Evolutionary conservation across 2,888 invertebrate species (phyloP).

Genomic region (Lypha dubia): DNA sequence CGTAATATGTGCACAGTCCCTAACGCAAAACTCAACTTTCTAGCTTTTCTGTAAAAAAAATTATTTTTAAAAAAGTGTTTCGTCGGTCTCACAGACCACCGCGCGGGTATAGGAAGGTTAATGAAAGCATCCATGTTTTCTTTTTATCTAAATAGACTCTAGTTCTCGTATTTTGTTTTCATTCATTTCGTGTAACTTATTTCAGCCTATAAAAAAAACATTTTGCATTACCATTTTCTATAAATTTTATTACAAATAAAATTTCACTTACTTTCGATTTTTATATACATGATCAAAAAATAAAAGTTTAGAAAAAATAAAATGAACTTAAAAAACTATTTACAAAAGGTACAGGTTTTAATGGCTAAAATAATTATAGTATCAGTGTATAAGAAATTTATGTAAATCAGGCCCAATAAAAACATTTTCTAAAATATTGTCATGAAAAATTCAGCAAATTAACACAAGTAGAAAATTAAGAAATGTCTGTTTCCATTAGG

Average conservation of each 20-base stretch:
- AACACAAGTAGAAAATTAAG: too few species aligned
- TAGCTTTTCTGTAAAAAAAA: neutral
- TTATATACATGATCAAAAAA: conserved; percentile 38
- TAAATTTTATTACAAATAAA: conserved; percentile 15
- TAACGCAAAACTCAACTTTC: neutral
- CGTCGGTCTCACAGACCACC: conserved; percentile 5
- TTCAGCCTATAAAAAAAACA: too few species aligned
- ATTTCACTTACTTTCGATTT: conserved; percentile 28
- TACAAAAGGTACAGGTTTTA: conserved; percentile 61
- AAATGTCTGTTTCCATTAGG: too few species aligned
- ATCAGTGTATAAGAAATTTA: too few species aligned
- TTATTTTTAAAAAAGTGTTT: neutral
- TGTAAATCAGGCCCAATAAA: neutral
- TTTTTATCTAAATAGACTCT: too few species aligned
- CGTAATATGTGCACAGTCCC: too few species aligned
- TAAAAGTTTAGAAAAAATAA: conserved; percentile 32
- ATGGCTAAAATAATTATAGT: conserved; percentile 45
- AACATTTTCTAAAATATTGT: neutral
- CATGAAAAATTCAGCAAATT: neutral
- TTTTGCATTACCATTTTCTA: conserved; percentile 2
- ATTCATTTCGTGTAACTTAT: too few species aligned
- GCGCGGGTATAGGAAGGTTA: conserved; percentile 16
- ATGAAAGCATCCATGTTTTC: too few species aligned
- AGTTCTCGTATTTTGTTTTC: too few species aligned
- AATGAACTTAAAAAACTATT: conserved; percentile 39